Evolutionary conservation across 1,140 invertebrate genomes (phyloP), one percentile per base, ranked within the genome.

Genomic region (Acyrthosiphon pisum): DNA sequence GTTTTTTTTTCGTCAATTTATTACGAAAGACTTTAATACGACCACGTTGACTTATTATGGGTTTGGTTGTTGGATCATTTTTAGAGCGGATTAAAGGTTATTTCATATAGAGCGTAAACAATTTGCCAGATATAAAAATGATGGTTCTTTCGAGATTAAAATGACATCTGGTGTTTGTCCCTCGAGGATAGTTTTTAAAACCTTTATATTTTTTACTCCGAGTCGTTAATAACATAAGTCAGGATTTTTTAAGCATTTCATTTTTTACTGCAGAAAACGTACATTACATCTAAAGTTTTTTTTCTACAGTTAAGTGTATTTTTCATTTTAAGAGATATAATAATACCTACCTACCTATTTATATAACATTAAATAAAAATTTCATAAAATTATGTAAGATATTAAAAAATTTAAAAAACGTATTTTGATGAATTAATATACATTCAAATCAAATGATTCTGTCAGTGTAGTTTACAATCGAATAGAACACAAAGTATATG

Each of bases 101-200:
- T 89, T 89, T 50, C 87, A 53, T 53, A 89, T 37, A 53, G 48
- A 53, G 48, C n/a, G n/a, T 89, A 89, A 88, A 50, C n/a, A 44
- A 91, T 91, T 91, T 91, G 90, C 46, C 56, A 91, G 56, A n/a
- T 68, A 53, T 23, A 68, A 68, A 90, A 44, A 68, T 44, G 37
- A 68, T 18, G 26, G 90, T 44, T 41, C 44, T 76, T 91, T 76
- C 22, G 60, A 76, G 53, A 91, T 91, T 91, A 68, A 91, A 68
- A 91, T 91, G 53, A 44, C 90, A 91, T 68, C 90, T 68, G 90
- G 90, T 44, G 90, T 91, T 41, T 46, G 90, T 90, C 89, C 23
- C 37, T 44, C 9, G 53, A 53, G 53, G 37, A 90, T 90, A 30
- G 89, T 30, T 90, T 90, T 88, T 35, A 35, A 50, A 88, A n/a